Percentiles rank a stretch among this genome's conserved stretches.
These are phyloP conservation scores for Quadroppia sp. DNA, from an alignment of 2,888 invertebrate genomes.

Conservation along the genomic window DNA sequence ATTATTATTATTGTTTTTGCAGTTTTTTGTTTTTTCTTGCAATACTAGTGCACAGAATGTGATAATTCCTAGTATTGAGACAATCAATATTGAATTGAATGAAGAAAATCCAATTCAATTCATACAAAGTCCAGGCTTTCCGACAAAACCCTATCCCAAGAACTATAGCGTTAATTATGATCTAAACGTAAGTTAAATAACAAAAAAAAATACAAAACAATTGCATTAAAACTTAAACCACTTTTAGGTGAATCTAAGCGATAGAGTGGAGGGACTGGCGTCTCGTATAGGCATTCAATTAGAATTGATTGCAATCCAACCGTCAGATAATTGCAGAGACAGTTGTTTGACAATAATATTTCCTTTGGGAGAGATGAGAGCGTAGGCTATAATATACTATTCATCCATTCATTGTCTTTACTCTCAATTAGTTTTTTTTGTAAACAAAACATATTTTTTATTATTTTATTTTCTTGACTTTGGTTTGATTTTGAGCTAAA, in stretches of 20 bases:
- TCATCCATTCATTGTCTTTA: background rate
- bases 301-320: conserved; percentile 18
- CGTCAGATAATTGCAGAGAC: background rate
- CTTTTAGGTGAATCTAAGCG: conserved; percentile 5
- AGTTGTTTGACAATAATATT: conserved; percentile 7
- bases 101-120: background rate
- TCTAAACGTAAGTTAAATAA: background rate
- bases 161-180: background rate
- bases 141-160: conserved; percentile 17
- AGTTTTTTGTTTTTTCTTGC: background rate
- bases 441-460: too few species aligned
- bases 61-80: background rate
- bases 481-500: too few species aligned
- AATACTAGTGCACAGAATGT: background rate
- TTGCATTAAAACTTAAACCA: background rate
- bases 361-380: conserved; percentile 8
- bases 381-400: conserved; percentile 1
- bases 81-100: background rate
- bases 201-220: background rate
- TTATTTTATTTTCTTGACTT: too few species aligned
- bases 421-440: background rate
- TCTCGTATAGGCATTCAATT: background rate
- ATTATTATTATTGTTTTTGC: background rate
- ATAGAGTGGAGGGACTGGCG: background rate
- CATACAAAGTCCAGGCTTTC: conserved; percentile 22